Conservation (phyloP, 2,888 invertebrate species). For the Pyralis farinalis region DNA sequence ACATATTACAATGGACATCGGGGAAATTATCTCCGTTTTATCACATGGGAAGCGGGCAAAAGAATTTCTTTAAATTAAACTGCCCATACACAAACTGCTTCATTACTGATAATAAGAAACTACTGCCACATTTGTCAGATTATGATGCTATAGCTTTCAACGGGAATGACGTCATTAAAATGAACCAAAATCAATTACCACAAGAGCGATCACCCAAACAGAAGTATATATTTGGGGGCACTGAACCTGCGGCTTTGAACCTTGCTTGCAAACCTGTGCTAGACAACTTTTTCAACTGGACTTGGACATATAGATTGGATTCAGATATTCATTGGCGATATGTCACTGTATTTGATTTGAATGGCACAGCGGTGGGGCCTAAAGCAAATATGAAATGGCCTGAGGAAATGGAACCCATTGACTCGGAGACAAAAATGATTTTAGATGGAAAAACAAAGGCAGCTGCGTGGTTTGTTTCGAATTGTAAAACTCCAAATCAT, state of each 20-base stretch:
- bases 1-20: constrained; percentile 46
- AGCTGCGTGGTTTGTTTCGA: constrained; percentile 45
- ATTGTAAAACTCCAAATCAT: constrained; percentile 31
- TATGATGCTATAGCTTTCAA: constrained; percentile 4
- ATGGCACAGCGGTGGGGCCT: constrained; percentile 35
- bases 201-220: constrained; percentile 17
- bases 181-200: not conserved
- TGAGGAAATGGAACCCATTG: constrained; percentile 38
- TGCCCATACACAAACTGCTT: constrained; percentile 24
- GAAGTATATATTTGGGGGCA: constrained; percentile 29
- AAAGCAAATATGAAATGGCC: constrained; percentile 41
- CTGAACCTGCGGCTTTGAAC: constrained; percentile 31
- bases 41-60: constrained; percentile 32
- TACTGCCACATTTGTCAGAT: not conserved
- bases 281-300: constrained; percentile 35
- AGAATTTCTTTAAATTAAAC: constrained; percentile 36
- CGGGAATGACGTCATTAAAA: not conserved
- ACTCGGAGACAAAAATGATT: constrained; percentile 25
- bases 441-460: constrained; percentile 34
- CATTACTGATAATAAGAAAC: not conserved
- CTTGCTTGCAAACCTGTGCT: constrained; percentile 24
- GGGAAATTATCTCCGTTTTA: constrained; percentile 33
- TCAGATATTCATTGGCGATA: constrained; percentile 28
- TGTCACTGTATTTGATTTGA: constrained; percentile 15
- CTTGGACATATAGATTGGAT: constrained; percentile 29